A percentile compares a stretch with the other conserved stretches of the same genome.
These are phyloP conservation scores for Prionailurus bengalensis DNA, from an alignment of 2,113 vertebrate genomes.

Conservation along the genomic window DNA sequence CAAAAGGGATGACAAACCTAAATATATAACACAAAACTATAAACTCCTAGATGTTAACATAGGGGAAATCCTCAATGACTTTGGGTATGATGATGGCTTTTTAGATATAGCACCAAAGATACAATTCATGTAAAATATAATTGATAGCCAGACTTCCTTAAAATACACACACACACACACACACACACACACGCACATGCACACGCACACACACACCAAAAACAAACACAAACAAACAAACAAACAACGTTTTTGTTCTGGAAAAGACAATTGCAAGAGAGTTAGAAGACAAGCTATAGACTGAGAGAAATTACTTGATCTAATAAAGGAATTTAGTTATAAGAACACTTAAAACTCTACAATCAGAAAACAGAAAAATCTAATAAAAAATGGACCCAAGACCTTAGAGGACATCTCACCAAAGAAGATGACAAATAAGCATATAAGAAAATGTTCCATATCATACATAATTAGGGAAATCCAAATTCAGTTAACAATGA, in stretches of 20 bases:
- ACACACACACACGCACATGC: no score
- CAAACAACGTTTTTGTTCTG: not conserved
- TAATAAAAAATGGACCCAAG: not conserved
- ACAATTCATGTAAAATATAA: no score
- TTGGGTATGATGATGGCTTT: not conserved
- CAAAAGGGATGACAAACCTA: not conserved
- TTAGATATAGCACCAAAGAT: not conserved
- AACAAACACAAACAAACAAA: no score
- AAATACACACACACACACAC: no score
- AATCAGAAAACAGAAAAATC: not conserved
- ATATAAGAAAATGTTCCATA: not conserved
- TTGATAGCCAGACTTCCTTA: no score
- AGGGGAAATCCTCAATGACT: not conserved
- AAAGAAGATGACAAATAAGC: not conserved
- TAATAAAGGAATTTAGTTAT: not conserved
- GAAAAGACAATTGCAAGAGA: not conserved
- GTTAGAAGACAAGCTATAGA: not conserved
- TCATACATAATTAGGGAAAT: not conserved
- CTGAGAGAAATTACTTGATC: not conserved
- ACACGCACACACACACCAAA: no score
- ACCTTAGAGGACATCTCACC: not conserved
- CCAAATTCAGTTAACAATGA: not conserved
- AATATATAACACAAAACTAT: not conserved
- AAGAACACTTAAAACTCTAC: not conserved
- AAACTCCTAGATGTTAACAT: not conserved